phyloP scores from a whole-genome alignment of 37 sponge, comb jelly and placozoan genomes.

The Cliona cf. orientalis region DNA sequence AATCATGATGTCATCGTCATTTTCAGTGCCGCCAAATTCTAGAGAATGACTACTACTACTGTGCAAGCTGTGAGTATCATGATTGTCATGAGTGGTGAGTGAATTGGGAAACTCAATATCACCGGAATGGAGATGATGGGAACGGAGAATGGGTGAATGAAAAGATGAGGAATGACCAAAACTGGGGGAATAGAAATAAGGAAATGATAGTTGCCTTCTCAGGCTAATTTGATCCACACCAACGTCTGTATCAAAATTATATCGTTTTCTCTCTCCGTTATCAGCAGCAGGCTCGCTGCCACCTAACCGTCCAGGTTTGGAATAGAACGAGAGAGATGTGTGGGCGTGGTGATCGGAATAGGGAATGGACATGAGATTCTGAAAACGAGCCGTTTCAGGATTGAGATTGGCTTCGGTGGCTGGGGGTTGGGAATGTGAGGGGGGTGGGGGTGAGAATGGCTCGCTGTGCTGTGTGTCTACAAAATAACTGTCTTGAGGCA shows the following conservation, averaged over 20 bases:
- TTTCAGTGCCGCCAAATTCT: slow-evolving; percentile 40
- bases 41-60: background rate
- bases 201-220: no score
- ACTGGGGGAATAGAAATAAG: no score
- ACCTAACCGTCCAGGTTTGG: no score
- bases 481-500: background rate
- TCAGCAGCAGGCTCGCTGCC: background rate
- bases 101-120: background rate
- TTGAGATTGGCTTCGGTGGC: background rate
- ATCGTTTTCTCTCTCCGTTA: background rate
- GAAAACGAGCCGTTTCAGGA: background rate
- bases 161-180: background rate
- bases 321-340: slow-evolving; percentile 19
- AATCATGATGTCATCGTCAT: slow-evolving; percentile 17
- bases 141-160: background rate
- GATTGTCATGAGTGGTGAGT: slow-evolving; percentile 4
- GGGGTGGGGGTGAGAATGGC: background rate
- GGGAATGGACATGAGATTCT: background rate
- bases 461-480: background rate
- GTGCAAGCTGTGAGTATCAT: background rate
- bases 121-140: background rate
- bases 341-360: background rate
- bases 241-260: background rate
- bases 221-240: background rate
- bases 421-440: background rate